Evolutionary conservation across 2,113 vertebrate genomes (phyloP), one percentile per base, ranked within the genome.

Genomic region (Otolemur garnettii): DNA sequence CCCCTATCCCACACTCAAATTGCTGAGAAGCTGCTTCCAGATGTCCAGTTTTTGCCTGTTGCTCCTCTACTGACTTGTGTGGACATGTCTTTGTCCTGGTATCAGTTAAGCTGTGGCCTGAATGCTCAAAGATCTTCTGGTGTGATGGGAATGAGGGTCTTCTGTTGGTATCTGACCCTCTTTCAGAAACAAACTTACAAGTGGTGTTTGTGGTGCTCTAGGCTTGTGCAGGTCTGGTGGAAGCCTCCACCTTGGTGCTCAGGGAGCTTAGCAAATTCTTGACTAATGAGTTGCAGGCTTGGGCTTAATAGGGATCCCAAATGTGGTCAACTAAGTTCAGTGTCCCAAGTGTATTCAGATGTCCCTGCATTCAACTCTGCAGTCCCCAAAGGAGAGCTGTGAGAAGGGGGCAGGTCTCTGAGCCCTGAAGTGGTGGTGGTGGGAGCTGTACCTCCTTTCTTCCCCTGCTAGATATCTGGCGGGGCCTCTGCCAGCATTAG

Each of bases 361-460:
- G 0, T 50, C 55, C 50, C 38, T 53, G 33, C 14, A 22, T 69
- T 79, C 4, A 35, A 71, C 62, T 35, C 8, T 0, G 8, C 5
- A 18, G 12, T 24, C 35, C 66, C 35, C 26, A 10, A 64, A 6
- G 13, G 14, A 33, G 57, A 28, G 24, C 45, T 66, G 26, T 5
- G 45, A 45, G 74, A 1, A 4, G 4, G 11, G 38, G 24, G 26
- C 50, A 75, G 69, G 14, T 7, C 9, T 18, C 45, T 17, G 50
- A 45, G 38, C 26, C 50, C 19, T 17, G 62, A 71, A 72, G 53
- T 30, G 33, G 30, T 7, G 6, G 2, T 45, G 8, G 30, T 24
- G 3, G 79, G 22, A 35, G 55, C 30, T 17, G 0, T 3, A 12
- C 21, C 21, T n/a, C 5, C 9, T 15, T 2, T 12, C 12, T 4